Percentiles rank a stretch among this genome's conserved stretches.
Evolutionary conservation across 2,797 vertebrate genomes (phyloP).

Genomic region (Cottoperca gobio): DNA sequence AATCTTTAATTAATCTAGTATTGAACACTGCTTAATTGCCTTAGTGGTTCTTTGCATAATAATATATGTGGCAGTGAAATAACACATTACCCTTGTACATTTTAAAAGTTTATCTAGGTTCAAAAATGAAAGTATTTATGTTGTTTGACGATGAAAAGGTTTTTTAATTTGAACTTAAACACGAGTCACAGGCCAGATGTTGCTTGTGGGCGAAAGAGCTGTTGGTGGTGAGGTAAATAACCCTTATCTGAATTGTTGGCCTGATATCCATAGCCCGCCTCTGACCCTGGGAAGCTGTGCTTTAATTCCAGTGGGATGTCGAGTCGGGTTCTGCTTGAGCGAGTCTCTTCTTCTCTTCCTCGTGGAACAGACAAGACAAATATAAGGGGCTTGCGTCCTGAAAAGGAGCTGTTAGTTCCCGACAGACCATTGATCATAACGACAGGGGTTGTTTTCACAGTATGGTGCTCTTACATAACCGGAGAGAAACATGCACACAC

Average conservation of each 20-base stretch:
- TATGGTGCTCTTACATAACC: constrained; percentile 59
- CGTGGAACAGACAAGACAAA: constrained; percentile 67
- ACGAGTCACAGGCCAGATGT: constrained; percentile 5
- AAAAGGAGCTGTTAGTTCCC: constrained; percentile 68
- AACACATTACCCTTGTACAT: not conserved
- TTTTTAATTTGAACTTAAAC: constrained; percentile 4
- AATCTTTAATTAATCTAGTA: not conserved
- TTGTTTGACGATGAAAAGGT: not conserved
- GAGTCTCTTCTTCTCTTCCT: constrained; percentile 50
- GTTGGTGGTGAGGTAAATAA: constrained; percentile 43
- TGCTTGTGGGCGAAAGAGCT: constrained; percentile 30
- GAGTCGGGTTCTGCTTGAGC: constrained; percentile 54
- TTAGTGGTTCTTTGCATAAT: constrained; percentile 12
- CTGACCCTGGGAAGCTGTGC: constrained; percentile 47
- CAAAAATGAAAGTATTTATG: constrained; percentile 7
- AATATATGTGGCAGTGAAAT: constrained; percentile 11
- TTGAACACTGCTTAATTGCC: constrained; percentile 10
- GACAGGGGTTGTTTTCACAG: constrained; percentile 70
- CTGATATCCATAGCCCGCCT: constrained; percentile 39
- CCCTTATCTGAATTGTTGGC: constrained; percentile 37
- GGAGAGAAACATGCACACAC: constrained; percentile 12
- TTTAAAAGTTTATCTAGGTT: not conserved
- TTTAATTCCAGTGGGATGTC: constrained; percentile 66
- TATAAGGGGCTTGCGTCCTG: constrained; percentile 70
- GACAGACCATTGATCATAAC: constrained; percentile 68